phyloP scores from a whole-genome alignment of 2,888 invertebrate genomes.

The Amphipyra tragopoginis region DNA sequence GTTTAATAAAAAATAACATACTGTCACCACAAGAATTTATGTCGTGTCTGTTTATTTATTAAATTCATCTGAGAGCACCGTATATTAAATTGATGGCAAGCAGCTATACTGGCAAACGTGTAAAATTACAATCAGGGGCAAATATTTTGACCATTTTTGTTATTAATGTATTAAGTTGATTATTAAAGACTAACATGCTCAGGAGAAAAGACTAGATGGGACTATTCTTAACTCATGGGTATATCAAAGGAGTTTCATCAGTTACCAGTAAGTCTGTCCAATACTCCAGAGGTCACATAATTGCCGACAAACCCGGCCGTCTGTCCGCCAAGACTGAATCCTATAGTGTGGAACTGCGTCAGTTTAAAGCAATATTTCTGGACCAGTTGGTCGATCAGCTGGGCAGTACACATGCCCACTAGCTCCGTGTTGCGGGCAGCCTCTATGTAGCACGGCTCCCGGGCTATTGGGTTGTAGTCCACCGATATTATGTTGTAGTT shows the following conservation, averaged over 20 bases:
- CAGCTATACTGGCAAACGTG: too few species aligned
- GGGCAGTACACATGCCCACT: conserved; percentile 90
- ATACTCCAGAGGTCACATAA: conserved; percentile 79
- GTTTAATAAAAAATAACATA: too few species aligned
- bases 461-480: conserved; percentile 90
- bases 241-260: not conserved
- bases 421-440: conserved; percentile 90
- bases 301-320: conserved; percentile 88
- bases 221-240: too few species aligned
- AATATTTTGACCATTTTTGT: too few species aligned
- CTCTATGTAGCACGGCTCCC: conserved; percentile 90
- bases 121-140: too few species aligned
- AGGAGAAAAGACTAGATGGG: too few species aligned
- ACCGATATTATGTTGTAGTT: conserved; percentile 91
- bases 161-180: too few species aligned
- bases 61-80: too few species aligned
- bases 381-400: conserved; percentile 89
- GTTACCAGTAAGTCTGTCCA: conserved; percentile 90
- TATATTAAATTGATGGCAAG: too few species aligned
- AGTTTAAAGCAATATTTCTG: conserved; percentile 76
- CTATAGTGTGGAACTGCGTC: conserved; percentile 89
- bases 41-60: too few species aligned
- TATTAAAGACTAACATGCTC: too few species aligned
- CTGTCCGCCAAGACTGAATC: conserved; percentile 92
- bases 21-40: too few species aligned